Conservation (phyloP, 64 coral and sea anemone species). For the Orbicella faveolata region DNA sequence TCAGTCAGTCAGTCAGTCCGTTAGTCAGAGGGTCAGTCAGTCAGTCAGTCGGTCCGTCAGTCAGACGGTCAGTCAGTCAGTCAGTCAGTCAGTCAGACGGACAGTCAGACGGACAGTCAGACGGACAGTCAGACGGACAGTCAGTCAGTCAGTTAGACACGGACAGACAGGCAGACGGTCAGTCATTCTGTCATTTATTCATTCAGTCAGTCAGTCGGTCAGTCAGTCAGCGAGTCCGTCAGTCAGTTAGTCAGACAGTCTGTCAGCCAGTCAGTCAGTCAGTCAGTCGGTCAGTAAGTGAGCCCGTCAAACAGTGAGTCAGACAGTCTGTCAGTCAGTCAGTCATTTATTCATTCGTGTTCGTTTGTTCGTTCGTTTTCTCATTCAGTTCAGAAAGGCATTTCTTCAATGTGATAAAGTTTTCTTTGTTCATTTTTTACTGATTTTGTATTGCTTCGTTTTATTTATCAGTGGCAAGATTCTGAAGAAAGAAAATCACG, state of each 20-base stretch:
- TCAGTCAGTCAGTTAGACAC: not conserved
- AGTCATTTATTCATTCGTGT: not conserved
- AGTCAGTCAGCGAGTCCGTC: no score
- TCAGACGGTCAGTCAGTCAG: no score
- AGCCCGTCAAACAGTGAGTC: not conserved
- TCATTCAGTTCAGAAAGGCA: not conserved
- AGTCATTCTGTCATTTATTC: not conserved
- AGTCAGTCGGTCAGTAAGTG: not conserved
- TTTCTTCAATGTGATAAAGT: no score
- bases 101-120: not conserved
- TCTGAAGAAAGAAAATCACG: conserved; percentile 66
- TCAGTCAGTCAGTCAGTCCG: no score
- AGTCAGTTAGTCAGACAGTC: no score
- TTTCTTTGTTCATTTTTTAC: not conserved
- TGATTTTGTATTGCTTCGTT: not conserved
- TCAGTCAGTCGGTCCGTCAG: no score
- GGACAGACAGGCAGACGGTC: no score
- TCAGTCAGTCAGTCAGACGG: not conserved
- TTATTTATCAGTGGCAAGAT: conserved; percentile 33
- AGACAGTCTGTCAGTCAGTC: not conserved
- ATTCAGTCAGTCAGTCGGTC: no score
- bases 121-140: not conserved
- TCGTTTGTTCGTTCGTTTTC: not conserved
- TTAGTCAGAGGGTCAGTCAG: no score
- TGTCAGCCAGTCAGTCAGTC: no score